Conservation (phyloP, 1,140 invertebrate genomes). For the Probaryconus sp. region DNA sequence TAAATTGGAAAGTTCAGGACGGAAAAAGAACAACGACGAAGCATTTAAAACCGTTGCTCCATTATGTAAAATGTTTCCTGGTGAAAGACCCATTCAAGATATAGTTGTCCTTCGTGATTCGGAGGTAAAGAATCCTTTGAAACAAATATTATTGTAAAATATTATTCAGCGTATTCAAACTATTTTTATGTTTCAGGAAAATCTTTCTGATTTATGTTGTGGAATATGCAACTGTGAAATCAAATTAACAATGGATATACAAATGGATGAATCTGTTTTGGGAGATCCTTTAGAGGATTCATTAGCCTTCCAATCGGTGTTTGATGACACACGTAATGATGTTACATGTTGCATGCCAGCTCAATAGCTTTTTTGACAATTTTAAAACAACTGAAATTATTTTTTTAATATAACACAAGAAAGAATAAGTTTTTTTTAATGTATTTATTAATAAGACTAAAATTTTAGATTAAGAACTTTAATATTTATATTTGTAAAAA, state of each 20-base stretch:
- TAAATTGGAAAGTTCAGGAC: conserved; percentile 70
- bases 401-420: too few relatives aligned
- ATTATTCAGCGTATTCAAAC: conserved; percentile 12
- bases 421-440: too few relatives aligned
- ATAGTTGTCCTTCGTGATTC: conserved; percentile 71
- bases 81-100: conserved; percentile 67
- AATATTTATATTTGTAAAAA: too few relatives aligned
- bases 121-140: conserved; percentile 58
- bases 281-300: too few relatives aligned
- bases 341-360: too few relatives aligned
- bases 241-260: conserved; percentile 72
- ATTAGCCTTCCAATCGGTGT: too few relatives aligned
- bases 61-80: conserved; percentile 71
- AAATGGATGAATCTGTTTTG: conserved; percentile 72
- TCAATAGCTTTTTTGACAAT: too few relatives aligned
- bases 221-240: conserved; percentile 71
- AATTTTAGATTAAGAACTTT: too few relatives aligned
- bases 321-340: too few relatives aligned
- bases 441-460: too few relatives aligned
- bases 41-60: conserved; percentile 71
- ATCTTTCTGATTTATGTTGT: conserved; percentile 71
- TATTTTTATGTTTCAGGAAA: conserved; percentile 66
- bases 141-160: conserved; percentile 12
- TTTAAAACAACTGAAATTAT: too few relatives aligned
- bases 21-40: conserved; percentile 65